phyloP scores from a whole-genome alignment of 2,113 vertebrate genomes.

The Ramphastos sulfuratus region DNA sequence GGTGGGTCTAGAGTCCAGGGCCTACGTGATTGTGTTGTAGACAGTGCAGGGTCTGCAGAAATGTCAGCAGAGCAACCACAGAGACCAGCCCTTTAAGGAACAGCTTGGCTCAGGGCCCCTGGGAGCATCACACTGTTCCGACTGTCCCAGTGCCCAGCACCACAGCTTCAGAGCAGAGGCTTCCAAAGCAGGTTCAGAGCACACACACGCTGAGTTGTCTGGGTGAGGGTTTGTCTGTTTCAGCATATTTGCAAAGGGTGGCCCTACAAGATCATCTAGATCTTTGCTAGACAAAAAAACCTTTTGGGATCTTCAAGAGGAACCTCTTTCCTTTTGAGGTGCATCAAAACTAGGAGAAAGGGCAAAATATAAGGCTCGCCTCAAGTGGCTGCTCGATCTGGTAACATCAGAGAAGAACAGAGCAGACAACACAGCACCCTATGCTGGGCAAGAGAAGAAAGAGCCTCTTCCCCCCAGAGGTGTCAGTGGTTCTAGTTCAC shows the following conservation, averaged over 20 bases:
- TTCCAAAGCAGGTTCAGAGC: conserved; percentile 53
- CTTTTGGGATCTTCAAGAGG: neutral
- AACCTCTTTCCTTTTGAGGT: neutral
- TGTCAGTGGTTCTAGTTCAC: rapidly evolving
- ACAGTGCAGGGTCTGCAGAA: neutral
- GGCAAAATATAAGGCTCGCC: neutral
- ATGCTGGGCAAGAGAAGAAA: neutral
- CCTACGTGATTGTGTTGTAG: rapidly evolving
- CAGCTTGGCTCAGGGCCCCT: neutral
- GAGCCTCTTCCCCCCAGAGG: neutral
- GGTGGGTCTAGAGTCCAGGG: neutral
- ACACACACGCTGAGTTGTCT: neutral
- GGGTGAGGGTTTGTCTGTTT: neutral
- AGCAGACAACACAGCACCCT: neutral
- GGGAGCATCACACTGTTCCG: neutral
- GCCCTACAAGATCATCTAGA: neutral
- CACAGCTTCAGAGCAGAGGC: neutral
- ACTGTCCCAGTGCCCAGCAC: neutral
- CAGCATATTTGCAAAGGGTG: neutral
- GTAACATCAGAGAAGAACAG: neutral
- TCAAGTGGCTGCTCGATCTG: neutral
- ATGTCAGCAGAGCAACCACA: neutral
- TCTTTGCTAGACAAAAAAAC: neutral
- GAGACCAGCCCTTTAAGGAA: conserved; percentile 53
- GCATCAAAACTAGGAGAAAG: neutral